Base-by-base conservation (phyloP, 2,113 vertebrate species). In the Clarias batrachus region DNA sequence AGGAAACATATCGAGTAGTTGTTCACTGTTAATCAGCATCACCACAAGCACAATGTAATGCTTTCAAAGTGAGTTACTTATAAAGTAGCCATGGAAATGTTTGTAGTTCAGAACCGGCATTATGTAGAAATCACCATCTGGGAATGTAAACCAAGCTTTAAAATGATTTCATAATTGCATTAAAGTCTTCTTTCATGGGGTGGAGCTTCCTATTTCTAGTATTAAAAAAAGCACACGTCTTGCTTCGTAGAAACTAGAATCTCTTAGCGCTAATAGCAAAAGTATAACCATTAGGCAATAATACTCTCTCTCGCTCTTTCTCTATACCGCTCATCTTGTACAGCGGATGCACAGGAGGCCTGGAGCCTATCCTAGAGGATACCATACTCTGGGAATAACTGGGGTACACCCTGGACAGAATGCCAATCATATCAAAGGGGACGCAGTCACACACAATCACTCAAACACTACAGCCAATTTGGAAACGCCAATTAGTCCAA, bases 1-100 rank as follows among this genome's bases (percentile, higher is more conserved):
- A 82, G 71, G 79, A 85, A 87, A 79, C 74, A 48, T 63, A 68
- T 54, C 73, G 9, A 52, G n/a, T 37, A 84, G 52, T 54, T 77
- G 86, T 73, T 62, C 33, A 52, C 37, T 1, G 30, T 21, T 56
- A 66, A 78, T 79, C n/a, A 30, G 62, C 48, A 23, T 23, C 52
- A 25, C 59, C 21, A 59, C 59, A 52, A 48, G 63, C 73, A 82
- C 12, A 48, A 83, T 2, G 66, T 33, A 76, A 83, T 9, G 59
- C 48, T 41, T 78, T 66, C 23, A 25, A 76, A 74, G 80, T 62
- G 57, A 21, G 37, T n/a, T 52, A 41, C n/a, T 80, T 23, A 52
- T 48, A 78, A 85, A 78, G 21, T 17, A 79, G 16, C 60, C 19
- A 25, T 70, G 19, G 52, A 63, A 48, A 85, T 48, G 77, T 79